Evolutionary conservation across 2,113 vertebrate genomes (phyloP), one percentile per base, ranked within the genome.

Genomic region (Scomber japonicus): DNA sequence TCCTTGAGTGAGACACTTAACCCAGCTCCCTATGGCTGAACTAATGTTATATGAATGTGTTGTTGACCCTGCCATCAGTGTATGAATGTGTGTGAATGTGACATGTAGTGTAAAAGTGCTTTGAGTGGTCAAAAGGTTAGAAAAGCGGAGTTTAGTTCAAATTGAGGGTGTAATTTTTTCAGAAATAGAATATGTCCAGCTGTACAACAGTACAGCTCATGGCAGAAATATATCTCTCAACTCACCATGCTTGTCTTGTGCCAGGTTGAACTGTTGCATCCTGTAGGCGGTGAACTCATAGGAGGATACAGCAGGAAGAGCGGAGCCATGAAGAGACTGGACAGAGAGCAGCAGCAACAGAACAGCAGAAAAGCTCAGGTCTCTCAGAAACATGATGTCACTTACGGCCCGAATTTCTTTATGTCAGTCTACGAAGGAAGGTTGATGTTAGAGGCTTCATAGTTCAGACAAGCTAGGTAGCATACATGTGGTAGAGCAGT

Each of bases 191-290:
- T 9, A 9, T 40, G 35, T 40, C 35, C 35, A 40, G 9, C 35
- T 40, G 35, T 40, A 8, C 35, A 40, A 9, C 35, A 40, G 35
- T 2, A 40, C 35, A 40, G 35, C 35, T 35, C 17, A 17, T 17
- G 27, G 30, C 16, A 16, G 9, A 40, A 40, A 40, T 40, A 7
- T 11, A 19, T 24, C 21, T 35, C 6, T 59, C 30, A 49, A 66
- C 82, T 62, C 79, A 95, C 95, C 94, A 17, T 91, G 68, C 67
- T 92, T 94, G 27, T 93, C 83, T 10, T 92, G 92, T 3, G 67
- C 89, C 68, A 95, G 15, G 69, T 92, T 86, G 89, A 92, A 96
- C 53, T 96, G 95, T 44, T 96, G 95, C 95, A 95, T 96, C 90
- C 95, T 92, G 84, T 93, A 95, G 59, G 92, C 94, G 0, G 80